Evolutionary conservation across 1,140 invertebrate genomes (phyloP).

Genomic region (Nebria ingens): DNA sequence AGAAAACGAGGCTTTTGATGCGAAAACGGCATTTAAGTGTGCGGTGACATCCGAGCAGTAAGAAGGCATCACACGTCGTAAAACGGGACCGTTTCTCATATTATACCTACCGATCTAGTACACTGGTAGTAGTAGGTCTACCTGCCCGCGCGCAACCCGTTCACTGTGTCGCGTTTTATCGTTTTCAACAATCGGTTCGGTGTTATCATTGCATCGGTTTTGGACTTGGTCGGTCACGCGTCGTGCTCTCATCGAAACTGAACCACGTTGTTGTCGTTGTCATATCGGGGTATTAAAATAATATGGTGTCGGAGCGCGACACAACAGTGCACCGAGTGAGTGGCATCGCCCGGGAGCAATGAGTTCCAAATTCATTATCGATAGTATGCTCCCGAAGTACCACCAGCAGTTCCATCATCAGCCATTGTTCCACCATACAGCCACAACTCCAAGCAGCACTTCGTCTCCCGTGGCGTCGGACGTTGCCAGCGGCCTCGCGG

Average conservation of each 20-base stretch:
- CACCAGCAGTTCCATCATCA: conserved; percentile 68
- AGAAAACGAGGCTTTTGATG: conserved; percentile 28
- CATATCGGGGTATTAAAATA: too few relatives aligned
- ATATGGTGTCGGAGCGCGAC: too few relatives aligned
- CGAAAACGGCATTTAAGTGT: conserved; percentile 11
- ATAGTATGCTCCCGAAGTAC: conserved; percentile 94
- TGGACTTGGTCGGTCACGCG: not conserved
- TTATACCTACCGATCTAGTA: not conserved
- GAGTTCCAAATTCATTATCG: conserved; percentile 94
- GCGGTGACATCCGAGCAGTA: conserved; percentile 9
- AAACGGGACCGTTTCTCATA: not conserved
- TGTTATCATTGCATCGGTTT: not conserved
- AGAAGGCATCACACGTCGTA: not conserved
- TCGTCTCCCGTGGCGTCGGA: conserved; percentile 31
- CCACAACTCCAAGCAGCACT: conserved; percentile 35
- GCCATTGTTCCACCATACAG: conserved; percentile 44
- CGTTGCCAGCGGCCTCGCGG: conserved; percentile 34
- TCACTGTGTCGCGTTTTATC: too few relatives aligned
- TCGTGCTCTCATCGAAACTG: not conserved
- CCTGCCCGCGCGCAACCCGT: not conserved
- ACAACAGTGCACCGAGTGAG: conserved; percentile 20
- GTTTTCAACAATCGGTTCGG: not conserved
- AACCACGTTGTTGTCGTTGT: too few relatives aligned
- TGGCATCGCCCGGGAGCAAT: conserved; percentile 44
- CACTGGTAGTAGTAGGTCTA: too few relatives aligned